Conservation (phyloP, 2,888 invertebrate species). For the Eustalomyia histrio region DNA sequence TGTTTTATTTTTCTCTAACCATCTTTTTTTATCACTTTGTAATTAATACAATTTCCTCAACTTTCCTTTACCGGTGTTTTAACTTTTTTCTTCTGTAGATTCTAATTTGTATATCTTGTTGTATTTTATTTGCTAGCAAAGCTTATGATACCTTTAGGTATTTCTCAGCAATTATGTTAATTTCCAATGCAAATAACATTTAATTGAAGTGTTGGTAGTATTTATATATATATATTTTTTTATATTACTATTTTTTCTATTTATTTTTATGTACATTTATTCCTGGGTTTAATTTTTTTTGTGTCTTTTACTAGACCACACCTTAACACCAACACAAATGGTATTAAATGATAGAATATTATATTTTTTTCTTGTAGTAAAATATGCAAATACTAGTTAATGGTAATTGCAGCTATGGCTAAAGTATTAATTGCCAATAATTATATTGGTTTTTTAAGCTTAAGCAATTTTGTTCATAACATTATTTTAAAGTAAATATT, state of each 20-base stretch:
- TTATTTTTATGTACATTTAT: conserved; percentile 16
- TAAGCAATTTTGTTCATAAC: background rate
- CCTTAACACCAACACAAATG: conserved; percentile 59
- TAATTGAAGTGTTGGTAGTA: conserved; percentile 75
- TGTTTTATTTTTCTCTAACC: conserved; percentile 17
- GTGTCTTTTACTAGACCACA: conserved; percentile 46
- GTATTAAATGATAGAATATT: conserved; percentile 36
- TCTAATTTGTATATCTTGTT: conserved; percentile 60
- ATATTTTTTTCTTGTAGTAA: conserved; percentile 45
- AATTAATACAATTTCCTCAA: conserved; percentile 61
- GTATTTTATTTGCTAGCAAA: conserved; percentile 28
- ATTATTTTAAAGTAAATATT: background rate
- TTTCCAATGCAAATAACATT: conserved; percentile 79
- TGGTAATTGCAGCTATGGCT: conserved; percentile 60
- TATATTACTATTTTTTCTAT: conserved; percentile 27
- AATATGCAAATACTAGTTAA: conserved; percentile 62
- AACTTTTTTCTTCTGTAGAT: conserved; percentile 48
- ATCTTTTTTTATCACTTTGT: conserved; percentile 49
- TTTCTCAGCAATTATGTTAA: conserved; percentile 77
- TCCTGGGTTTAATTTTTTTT: conserved; percentile 16
- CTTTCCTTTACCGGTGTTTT: conserved; percentile 16
- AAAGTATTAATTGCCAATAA: conserved; percentile 76
- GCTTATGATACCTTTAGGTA: conserved; percentile 60
- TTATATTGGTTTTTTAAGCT: conserved; percentile 75
- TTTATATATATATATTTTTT: conserved; percentile 33